These are phyloP conservation scores for Lagocephalus sceleratus DNA, from an alignment of 2,797 vertebrate genomes.

Conservation along the genomic window DNA sequence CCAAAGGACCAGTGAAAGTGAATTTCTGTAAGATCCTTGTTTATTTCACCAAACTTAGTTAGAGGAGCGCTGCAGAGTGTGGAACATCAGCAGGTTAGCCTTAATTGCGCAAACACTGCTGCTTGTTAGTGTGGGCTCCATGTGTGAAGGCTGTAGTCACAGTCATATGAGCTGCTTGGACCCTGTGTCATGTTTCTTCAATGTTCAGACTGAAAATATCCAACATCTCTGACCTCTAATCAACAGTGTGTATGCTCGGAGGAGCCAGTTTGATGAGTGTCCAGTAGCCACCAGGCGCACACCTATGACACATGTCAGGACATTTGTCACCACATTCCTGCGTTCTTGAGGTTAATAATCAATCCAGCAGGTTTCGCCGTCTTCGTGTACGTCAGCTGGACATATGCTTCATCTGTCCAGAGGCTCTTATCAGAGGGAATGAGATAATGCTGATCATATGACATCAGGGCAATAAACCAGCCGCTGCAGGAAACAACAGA, in stretches of 20 bases:
- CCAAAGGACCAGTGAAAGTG: too few relatives aligned
- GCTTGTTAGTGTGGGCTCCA: constrained; percentile 23
- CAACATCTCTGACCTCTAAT: too few relatives aligned
- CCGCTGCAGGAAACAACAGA: constrained; percentile 60
- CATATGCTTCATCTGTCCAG: constrained; percentile 25
- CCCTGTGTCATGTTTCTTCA: constrained; percentile 28
- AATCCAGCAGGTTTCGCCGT: constrained; percentile 32
- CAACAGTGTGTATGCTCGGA: too few relatives aligned
- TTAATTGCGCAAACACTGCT: constrained; percentile 18
- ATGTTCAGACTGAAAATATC: constrained; percentile 7
- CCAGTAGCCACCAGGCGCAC: constrained; percentile 1
- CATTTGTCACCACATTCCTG: constrained; percentile 22
- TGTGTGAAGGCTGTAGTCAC: constrained; percentile 22
- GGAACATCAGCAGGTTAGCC: constrained; percentile 1
- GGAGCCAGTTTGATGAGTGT: too few relatives aligned
- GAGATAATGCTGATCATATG: constrained; percentile 44
- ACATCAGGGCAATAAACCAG: constrained; percentile 46
- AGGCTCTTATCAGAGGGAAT: constrained; percentile 44
- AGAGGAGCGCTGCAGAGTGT: neutral
- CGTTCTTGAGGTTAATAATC: constrained; percentile 55
- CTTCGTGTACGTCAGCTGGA: constrained; percentile 22
- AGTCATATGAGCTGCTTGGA: constrained; percentile 30
- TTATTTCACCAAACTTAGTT: neutral
- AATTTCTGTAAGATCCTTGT: neutral
- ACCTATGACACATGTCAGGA: neutral